Conservation (phyloP, 1,140 invertebrate species). For the Gerris buenoi region DNA sequence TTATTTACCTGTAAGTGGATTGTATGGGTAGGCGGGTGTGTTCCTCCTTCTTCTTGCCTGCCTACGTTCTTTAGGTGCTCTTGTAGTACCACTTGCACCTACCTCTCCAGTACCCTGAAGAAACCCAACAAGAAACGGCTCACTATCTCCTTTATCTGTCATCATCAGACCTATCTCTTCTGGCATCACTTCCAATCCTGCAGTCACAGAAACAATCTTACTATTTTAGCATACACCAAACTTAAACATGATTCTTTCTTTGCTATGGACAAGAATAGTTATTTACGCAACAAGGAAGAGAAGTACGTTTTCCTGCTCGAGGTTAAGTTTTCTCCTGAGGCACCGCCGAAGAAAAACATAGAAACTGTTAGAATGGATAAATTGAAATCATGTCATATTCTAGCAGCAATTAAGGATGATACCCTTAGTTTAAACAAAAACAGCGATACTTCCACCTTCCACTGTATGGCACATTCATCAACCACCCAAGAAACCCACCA, state of each 20-base stretch:
- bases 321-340: too few relatives aligned
- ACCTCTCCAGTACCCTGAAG: neutral
- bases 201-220: neutral
- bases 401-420: too few relatives aligned
- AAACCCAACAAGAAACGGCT: slow-evolving; percentile 3
- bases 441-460: too few relatives aligned
- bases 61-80: slow-evolving; percentile 32
- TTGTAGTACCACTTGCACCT: neutral
- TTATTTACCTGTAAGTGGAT: slow-evolving; percentile 21
- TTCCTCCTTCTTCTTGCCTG: slow-evolving; percentile 36
- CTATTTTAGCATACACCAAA: neutral
- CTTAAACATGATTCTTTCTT: neutral
- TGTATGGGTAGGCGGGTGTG: slow-evolving; percentile 22
- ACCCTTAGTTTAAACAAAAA: too few relatives aligned
- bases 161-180: neutral
- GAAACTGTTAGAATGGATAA: too few relatives aligned
- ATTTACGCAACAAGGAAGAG: too few relatives aligned
- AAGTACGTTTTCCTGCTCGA: too few relatives aligned
- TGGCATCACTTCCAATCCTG: neutral
- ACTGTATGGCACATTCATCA: too few relatives aligned
- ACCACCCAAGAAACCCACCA: too few relatives aligned
- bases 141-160: neutral
- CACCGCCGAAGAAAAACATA: too few relatives aligned
- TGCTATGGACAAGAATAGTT: too few relatives aligned
- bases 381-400: too few relatives aligned